phyloP scores from a whole-genome alignment of 2,888 invertebrate species.

The Hyalella azteca region DNA sequence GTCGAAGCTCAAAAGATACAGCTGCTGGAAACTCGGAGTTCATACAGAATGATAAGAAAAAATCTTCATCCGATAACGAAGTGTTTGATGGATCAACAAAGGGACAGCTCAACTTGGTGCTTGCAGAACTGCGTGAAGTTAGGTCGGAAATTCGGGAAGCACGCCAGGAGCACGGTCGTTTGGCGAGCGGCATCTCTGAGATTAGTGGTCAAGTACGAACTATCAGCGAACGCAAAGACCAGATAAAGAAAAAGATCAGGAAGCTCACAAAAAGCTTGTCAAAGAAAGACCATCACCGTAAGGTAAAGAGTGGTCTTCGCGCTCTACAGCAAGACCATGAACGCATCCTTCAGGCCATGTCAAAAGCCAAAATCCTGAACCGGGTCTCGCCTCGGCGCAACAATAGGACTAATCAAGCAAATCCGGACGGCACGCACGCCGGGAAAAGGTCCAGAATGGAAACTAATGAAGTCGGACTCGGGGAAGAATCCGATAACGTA shows the following conservation, averaged over 20 bases:
- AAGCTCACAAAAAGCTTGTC: constrained; percentile 54
- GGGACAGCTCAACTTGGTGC: constrained; percentile 25
- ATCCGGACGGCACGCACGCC: constrained; percentile 9
- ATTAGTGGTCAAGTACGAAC: constrained; percentile 49
- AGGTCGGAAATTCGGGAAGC: constrained; percentile 45
- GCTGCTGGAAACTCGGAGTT: background rate
- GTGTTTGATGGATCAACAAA: constrained; percentile 39
- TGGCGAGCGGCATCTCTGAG: constrained; percentile 50
- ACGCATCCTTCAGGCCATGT: constrained; percentile 54
- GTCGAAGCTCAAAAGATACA: background rate
- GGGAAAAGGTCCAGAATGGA: constrained; percentile 5
- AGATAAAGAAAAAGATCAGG: constrained; percentile 56
- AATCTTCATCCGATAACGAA: constrained; percentile 10
- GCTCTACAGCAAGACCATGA: constrained; percentile 54
- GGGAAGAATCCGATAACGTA: background rate
- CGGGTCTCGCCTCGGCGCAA: constrained; percentile 9
- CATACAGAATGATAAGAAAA: constrained; percentile 28
- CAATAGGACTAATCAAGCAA: constrained; percentile 17
- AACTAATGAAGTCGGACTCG: background rate
- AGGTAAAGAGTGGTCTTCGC: constrained; percentile 53
- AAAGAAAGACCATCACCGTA: constrained; percentile 48
- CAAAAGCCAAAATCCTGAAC: constrained; percentile 37
- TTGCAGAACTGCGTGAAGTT: constrained; percentile 49
- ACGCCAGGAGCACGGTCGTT: constrained; percentile 50
- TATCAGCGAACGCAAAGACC: constrained; percentile 50